Percentiles rank a stretch among this genome's conserved stretches.
These are phyloP conservation scores for Papilio polyxenes DNA, from an alignment of 1,140 invertebrate species.

Conservation along the genomic window DNA sequence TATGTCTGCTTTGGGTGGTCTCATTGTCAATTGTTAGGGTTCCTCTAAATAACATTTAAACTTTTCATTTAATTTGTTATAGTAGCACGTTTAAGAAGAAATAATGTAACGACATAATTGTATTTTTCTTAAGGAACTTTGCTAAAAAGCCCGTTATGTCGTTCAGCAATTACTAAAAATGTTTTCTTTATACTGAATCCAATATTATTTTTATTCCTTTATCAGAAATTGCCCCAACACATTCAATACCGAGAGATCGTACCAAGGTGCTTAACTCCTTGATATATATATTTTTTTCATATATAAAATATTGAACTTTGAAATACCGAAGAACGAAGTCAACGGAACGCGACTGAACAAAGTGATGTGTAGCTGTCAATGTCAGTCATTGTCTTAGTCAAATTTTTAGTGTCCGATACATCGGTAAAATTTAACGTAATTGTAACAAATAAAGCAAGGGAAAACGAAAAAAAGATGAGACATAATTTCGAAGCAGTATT, in stretches of 20 bases:
- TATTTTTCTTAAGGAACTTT: too few relatives aligned
- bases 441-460: neutral
- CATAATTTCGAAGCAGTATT: neutral
- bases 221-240: slow-evolving; percentile 43
- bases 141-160: too few relatives aligned
- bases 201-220: slow-evolving; percentile 14
- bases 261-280: slow-evolving; percentile 56
- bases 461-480: slow-evolving; percentile 21
- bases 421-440: slow-evolving; percentile 23
- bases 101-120: too few relatives aligned
- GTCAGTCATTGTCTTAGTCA: slow-evolving; percentile 31
- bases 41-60: neutral
- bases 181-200: slow-evolving; percentile 8
- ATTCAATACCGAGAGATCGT: slow-evolving; percentile 46
- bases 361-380: neutral
- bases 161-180: neutral
- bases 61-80: neutral
- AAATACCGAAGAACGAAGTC: neutral
- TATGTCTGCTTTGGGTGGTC: slow-evolving; percentile 49
- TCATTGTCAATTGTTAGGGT: slow-evolving; percentile 44
- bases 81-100: too few relatives aligned
- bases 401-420: slow-evolving; percentile 29
- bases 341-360: neutral
- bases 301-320: neutral
- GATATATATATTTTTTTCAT: slow-evolving; percentile 50